Percentiles rank a stretch among this genome's conserved stretches.
Evolutionary conservation across 2,888 invertebrate genomes (phyloP).

Genomic region (Agapetus fuscipes): DNA sequence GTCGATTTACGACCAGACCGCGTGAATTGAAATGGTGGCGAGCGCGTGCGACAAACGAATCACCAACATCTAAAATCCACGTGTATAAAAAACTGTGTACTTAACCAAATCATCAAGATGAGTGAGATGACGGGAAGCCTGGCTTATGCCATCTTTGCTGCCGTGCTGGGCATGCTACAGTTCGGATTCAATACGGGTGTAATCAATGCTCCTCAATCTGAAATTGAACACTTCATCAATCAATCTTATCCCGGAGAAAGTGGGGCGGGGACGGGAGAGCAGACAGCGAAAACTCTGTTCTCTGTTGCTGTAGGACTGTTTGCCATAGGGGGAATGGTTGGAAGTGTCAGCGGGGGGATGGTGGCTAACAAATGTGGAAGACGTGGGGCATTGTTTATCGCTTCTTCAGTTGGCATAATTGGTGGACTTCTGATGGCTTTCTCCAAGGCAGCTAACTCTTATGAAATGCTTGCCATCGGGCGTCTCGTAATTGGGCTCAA

Average conservation of each 20-base stretch:
- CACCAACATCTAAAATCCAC: no score
- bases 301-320: constrained; percentile 64
- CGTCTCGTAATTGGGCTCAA: constrained; percentile 65
- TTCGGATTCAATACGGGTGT: constrained; percentile 65
- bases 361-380: constrained; percentile 61
- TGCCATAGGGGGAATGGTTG: constrained; percentile 70
- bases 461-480: constrained; percentile 62
- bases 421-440: constrained; percentile 59
- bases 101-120: no score
- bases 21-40: no score
- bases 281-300: constrained; percentile 43
- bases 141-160: constrained; percentile 53
- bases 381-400: constrained; percentile 55
- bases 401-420: constrained; percentile 53
- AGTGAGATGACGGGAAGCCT: constrained; percentile 51
- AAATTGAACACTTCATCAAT: constrained; percentile 53
- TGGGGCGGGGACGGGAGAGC: constrained; percentile 26
- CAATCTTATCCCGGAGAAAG: constrained; percentile 39
- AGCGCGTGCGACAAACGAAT: no score
- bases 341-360: constrained; percentile 65
- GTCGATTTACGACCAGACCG: no score
- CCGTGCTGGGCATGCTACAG: constrained; percentile 61
- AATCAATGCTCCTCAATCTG: constrained; percentile 55
- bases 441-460: constrained; percentile 51
- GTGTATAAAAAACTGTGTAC: no score